These are phyloP conservation scores for Rhegmatorhina hoffmannsi DNA, from an alignment of 2,113 vertebrate genomes.

Conservation along the genomic window DNA sequence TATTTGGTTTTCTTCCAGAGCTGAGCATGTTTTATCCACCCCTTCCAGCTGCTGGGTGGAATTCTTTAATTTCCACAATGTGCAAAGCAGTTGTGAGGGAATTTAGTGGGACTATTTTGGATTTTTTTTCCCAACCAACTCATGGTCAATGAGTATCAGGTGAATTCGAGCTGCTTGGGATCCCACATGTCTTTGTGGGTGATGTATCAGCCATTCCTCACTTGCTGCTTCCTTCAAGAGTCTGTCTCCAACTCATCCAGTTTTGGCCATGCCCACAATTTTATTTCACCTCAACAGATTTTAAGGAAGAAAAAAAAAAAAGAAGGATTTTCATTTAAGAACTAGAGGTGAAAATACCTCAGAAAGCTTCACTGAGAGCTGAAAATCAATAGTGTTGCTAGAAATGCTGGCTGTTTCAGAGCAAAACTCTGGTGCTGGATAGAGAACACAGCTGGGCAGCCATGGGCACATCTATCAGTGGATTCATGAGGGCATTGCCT, in stretches of 20 bases:
- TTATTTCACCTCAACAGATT: not conserved
- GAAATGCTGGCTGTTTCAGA: not conserved
- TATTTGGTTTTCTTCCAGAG: not conserved
- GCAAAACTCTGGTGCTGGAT: not conserved
- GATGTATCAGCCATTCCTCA: not conserved
- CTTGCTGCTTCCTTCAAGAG: not conserved
- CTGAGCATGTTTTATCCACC: not conserved
- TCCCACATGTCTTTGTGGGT: not conserved
- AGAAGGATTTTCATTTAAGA: not conserved
- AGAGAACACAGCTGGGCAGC: not conserved
- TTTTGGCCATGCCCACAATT: not conserved
- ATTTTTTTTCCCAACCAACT: not conserved
- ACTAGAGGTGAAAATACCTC: conserved; percentile 6
- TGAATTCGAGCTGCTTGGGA: not conserved
- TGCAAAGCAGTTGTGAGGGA: not conserved
- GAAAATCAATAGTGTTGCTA: conserved; percentile 14
- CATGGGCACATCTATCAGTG: not conserved
- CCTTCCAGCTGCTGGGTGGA: not conserved
- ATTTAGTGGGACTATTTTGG: not conserved
- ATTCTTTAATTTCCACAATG: not conserved
- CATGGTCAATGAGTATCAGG: not conserved
- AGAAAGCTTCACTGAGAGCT: not conserved
- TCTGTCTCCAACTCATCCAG: not conserved
- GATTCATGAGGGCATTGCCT: conserved; percentile 25
- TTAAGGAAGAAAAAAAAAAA: not conserved